These are phyloP conservation scores for Gymnoscopelus braueri DNA, from an alignment of 2,797 vertebrate species.

Conservation along the genomic window DNA sequence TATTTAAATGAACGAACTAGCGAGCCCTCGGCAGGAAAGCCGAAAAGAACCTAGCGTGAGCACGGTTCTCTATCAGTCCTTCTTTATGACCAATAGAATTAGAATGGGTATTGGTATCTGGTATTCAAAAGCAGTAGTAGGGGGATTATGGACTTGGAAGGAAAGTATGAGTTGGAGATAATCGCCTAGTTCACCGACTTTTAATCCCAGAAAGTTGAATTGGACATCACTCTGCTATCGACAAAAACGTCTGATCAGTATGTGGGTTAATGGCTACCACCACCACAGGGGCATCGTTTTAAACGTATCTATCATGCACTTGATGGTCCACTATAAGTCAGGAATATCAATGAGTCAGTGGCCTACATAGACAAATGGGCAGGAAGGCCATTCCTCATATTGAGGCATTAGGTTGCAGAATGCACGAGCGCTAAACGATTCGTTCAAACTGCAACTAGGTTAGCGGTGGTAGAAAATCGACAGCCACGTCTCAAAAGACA, in stretches of 20 bases:
- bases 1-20: slow-evolving; percentile 19
- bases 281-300: slow-evolving; percentile 37
- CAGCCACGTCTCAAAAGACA: slow-evolving; percentile 2
- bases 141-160: no score
- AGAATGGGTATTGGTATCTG: no score
- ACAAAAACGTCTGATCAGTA: slow-evolving; percentile 28
- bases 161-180: no score
- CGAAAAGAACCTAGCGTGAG: slow-evolving; percentile 20
- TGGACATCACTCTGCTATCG: neutral
- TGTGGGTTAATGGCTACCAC: slow-evolving; percentile 66
- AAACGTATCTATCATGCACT: slow-evolving; percentile 31
- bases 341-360: slow-evolving; percentile 37
- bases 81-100: no score
- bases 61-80: no score
- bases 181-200: no score
- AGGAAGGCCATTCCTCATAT: slow-evolving; percentile 23
- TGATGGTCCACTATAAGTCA: slow-evolving; percentile 24
- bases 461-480: slow-evolving; percentile 14
- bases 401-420: slow-evolving; percentile 23
- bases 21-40: slow-evolving; percentile 25
- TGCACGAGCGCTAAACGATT: neutral
- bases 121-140: no score
- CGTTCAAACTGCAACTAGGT: neutral
- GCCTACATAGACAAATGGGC: slow-evolving; percentile 43
- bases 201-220: neutral